These are phyloP conservation scores for Polydrusus tereticollis DNA, from an alignment of 2,888 invertebrate species.

Conservation along the genomic window DNA sequence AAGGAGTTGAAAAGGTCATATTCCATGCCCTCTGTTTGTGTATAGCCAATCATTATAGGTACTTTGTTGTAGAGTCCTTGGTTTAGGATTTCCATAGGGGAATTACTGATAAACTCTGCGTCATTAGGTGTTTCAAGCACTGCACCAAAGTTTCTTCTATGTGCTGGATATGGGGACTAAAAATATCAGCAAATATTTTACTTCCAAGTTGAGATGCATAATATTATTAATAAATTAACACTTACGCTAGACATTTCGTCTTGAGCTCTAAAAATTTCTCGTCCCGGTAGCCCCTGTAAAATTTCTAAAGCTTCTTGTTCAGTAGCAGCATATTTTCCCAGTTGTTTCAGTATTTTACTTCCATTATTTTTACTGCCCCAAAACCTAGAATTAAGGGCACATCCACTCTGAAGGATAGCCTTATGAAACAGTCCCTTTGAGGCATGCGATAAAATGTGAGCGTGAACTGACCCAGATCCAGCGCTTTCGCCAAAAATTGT, in stretches of 20 bases:
- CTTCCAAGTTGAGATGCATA: no score
- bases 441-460: slow-evolving; percentile 40
- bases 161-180: background rate
- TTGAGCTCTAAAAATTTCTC: slow-evolving; percentile 44
- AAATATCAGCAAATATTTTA: background rate
- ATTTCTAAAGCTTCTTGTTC: slow-evolving; percentile 53
- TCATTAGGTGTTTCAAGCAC: slow-evolving; percentile 23
- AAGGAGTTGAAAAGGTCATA: slow-evolving; percentile 50
- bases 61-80: slow-evolving; percentile 61
- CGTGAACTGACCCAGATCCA: slow-evolving; percentile 41
- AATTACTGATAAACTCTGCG: slow-evolving; percentile 53
- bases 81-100: slow-evolving; percentile 56
- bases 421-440: slow-evolving; percentile 55
- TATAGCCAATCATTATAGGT: slow-evolving; percentile 62
- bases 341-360: slow-evolving; percentile 41
- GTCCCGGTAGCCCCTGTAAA: slow-evolving; percentile 43
- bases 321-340: slow-evolving; percentile 50
- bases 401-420: slow-evolving; percentile 58
- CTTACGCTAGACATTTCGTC: slow-evolving; percentile 51
- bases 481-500: slow-evolving; percentile 59
- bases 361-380: slow-evolving; percentile 25
- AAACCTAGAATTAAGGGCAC: slow-evolving; percentile 51
- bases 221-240: no score
- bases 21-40: slow-evolving; percentile 61
- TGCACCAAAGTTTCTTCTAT: slow-evolving; percentile 7